A percentile compares a stretch with the other conserved stretches of the same genome.
phyloP scores from a whole-genome alignment of 2,888 invertebrate species.

The Volucella bombylans region DNA sequence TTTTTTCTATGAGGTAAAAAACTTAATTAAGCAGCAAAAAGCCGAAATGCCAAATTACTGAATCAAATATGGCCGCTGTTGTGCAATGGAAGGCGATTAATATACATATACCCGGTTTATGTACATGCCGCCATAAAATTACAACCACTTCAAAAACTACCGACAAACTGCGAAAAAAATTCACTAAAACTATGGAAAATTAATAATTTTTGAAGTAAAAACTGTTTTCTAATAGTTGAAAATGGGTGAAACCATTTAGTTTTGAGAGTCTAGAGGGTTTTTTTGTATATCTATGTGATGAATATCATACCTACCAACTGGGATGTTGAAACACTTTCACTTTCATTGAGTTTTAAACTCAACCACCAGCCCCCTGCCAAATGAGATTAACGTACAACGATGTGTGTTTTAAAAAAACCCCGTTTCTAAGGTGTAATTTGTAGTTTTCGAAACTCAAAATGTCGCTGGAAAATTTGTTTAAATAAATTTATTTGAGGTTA shows the following conservation, averaged over 20 bases:
- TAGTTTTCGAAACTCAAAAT: conserved; percentile 19
- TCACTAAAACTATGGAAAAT: not conserved
- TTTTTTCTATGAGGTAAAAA: conserved; percentile 30
- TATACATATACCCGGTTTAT: conserved; percentile 38
- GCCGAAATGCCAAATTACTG: conserved; percentile 61
- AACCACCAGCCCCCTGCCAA: not conserved
- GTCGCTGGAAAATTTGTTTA: conserved; percentile 1
- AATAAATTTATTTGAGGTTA: conserved; percentile 39
- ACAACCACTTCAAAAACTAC: not conserved
- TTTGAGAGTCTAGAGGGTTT: no score
- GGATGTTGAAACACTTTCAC: conserved; percentile 17
- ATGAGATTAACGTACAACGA: not conserved
- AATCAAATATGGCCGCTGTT: conserved; percentile 73
- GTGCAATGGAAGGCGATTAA: conserved; percentile 53
- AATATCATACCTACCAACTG: no score
- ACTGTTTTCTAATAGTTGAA: no score
- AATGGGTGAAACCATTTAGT: no score
- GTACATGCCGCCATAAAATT: conserved; percentile 36
- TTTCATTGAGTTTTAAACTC: conserved; percentile 18
- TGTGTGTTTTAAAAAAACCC: conserved; percentile 10
- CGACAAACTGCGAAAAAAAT: conserved; percentile 4
- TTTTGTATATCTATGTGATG: no score
- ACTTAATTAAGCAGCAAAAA: conserved; percentile 54
- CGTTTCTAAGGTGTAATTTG: not conserved
- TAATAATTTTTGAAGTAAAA: not conserved